phyloP scores from a whole-genome alignment of 2,888 invertebrate genomes.

The Salticus scenicus region DNA sequence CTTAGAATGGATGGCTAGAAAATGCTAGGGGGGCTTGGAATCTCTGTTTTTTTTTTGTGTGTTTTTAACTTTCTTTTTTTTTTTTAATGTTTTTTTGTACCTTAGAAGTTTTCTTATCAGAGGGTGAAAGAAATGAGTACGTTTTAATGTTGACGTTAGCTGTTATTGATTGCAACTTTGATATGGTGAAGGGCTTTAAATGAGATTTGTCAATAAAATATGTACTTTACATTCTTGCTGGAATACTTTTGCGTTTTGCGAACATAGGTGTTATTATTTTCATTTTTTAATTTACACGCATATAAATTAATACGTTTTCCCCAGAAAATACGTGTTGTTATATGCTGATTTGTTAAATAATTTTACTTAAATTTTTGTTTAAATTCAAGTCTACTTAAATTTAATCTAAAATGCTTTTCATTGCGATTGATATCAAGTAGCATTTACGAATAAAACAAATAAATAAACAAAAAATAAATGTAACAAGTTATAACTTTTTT shows the following conservation, averaged over 20 bases:
- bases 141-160: constrained; percentile 21
- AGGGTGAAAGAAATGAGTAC: constrained; percentile 11
- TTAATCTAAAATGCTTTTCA: no score
- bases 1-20: constrained; percentile 40
- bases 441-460: no score
- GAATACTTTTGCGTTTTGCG: no score
- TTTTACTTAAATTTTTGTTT: no score
- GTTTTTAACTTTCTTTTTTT: constrained; percentile 8
- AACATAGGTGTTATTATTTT: not conserved
- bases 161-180: constrained; percentile 19
- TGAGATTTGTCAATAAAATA: constrained; percentile 19
- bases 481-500: no score
- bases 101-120: not conserved
- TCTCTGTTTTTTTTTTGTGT: constrained; percentile 31
- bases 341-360: not conserved
- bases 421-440: no score
- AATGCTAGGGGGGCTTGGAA: constrained; percentile 30
- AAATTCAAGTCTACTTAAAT: no score
- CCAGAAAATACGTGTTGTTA: not conserved
- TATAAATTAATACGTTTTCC: not conserved
- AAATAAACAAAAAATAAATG: no score
- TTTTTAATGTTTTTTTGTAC: not conserved
- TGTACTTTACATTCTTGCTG: not conserved
- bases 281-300: no score
- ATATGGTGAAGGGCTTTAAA: constrained; percentile 2